Evolutionary conservation across 53 echinoderm and acorn worm species (phyloP).

Genomic region (Stichopus horrens): DNA sequence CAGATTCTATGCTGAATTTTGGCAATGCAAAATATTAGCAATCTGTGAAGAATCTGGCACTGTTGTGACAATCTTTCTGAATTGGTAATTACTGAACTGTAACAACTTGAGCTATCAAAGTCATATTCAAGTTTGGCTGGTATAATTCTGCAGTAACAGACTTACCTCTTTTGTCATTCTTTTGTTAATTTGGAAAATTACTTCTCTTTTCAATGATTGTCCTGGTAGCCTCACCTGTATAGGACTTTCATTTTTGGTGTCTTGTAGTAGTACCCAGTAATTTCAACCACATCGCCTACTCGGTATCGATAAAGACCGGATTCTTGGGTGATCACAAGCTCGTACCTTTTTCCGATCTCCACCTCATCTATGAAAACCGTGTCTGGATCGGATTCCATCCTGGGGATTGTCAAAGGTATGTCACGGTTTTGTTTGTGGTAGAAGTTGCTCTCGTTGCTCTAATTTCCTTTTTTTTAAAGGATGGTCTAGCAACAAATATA

Average conservation of each 20-base stretch:
- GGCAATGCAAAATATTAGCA: too few relatives aligned
- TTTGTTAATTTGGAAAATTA: too few relatives aligned
- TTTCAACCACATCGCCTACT: not conserved
- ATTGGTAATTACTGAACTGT: too few relatives aligned
- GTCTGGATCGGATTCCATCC: not conserved
- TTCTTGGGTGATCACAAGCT: not conserved
- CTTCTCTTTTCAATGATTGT: too few relatives aligned
- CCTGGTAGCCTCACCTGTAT: not conserved
- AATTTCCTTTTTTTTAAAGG: too few relatives aligned
- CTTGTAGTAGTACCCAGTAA: not conserved
- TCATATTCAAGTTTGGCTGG: too few relatives aligned
- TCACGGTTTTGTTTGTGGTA: not conserved
- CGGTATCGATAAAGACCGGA: not conserved
- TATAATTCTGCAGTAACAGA: not conserved
- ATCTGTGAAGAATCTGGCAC: too few relatives aligned
- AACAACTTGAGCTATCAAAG: too few relatives aligned
- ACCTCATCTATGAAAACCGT: not conserved
- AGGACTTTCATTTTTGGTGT: not conserved
- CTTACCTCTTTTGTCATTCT: not conserved
- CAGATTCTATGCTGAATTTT: too few relatives aligned
- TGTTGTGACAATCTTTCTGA: too few relatives aligned
- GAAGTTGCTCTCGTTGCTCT: too few relatives aligned
- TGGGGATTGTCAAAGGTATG: not conserved
- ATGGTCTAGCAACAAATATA: too few relatives aligned
- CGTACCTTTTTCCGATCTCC: not conserved